Evolutionary conservation across 64 coral and sea anemone species (phyloP), one percentile per base, ranked within the genome.

Genomic region (Montipora foliosa): DNA sequence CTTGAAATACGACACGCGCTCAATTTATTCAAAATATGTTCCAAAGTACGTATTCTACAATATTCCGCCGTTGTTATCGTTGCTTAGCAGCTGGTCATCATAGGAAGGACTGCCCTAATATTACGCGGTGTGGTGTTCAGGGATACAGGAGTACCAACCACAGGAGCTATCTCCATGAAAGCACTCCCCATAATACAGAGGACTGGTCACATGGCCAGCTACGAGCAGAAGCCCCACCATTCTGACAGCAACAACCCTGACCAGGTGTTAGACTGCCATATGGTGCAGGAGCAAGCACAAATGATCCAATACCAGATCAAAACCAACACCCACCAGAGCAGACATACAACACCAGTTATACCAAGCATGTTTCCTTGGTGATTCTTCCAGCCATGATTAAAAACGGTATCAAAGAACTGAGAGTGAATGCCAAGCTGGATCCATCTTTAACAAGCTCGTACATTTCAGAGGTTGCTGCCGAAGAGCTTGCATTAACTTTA

Each of bases 351-450:
- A 85, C 88, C 10, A 62, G 77, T 21, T 88, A 90, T 58, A 76
- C 22, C 14, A 81, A 70, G 37, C 88, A 90, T 58, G 82, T 95
- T 4, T 87, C 88, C 0, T 52, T 95, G 80, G 79, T 95, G 93
- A 76, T 95, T 47, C 53, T 95, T 5, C 88, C 93, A 82, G 87
- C 88, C 4, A 15, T 83, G 58, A 89, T 90, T 57, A 89, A 58
- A 4, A 93, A 87, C 20, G 47, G 75, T 0, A 69, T 80, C 4
- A 93, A 87, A 79, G 64, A 29, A 78, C 68, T 94, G 78, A 55
- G 49, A 62, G 93, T 89, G 17, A 94, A 91, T 20, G 82, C 91
- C 8, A 95, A 91, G 94, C 51, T 95, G 79, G 94, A 95, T 15
- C 76, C 82, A 7, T 95, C 89, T 14, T 95, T 82, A 19, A 88